Base-by-base conservation (phyloP, 2,113 vertebrate genomes). In the Corythornis cristatus region DNA sequence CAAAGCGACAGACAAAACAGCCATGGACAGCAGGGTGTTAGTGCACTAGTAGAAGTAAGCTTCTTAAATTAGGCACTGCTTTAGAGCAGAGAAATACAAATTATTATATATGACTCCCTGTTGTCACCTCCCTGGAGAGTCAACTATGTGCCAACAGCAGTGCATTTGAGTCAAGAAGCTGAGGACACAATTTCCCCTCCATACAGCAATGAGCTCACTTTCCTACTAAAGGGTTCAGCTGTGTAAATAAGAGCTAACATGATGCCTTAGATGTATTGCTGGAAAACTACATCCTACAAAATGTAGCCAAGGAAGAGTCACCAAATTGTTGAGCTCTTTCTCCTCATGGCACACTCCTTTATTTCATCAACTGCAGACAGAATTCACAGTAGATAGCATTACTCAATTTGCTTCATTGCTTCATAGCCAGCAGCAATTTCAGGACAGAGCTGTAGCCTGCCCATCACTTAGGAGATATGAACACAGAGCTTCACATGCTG, bases 11-110 rank as follows among this genome's bases (percentile, higher is more conserved):
- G 0, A 56, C 15, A 62, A 35, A 37, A 90, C 37, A 75, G 50
- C 22, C 0, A 0, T 9, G 48, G 50, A 21, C 12, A 16, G 26
- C 26, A 70, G 16, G 6, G 31, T 45, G 35, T 29, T 57, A 28
- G 19, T 13, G 40, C 42, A 14, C 3, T 7, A 19, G 8, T 50
- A 40, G 64, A 85, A 53, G 31, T 13, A 58, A n/a, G 14, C 9
- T 50, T 56, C 71, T 46, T 72, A 66, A 76, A 8, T 45, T 54
- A 67, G 35, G 46, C 42, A 45, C 42, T 50, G 42, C 46, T 72
- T 66, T 45, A 37, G 46, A 56, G 58, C 4, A 9, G 14, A 82
- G 53, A 64, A 73, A 68, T 64, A 77, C 48, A 83, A 75, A 68
- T 6, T 25, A 37, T 10, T 37, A 37, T 11, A 37, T 10, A 8